These are phyloP conservation scores for Slavum lentiscoides DNA, from an alignment of 2,888 invertebrate genomes.

Conservation along the genomic window DNA sequence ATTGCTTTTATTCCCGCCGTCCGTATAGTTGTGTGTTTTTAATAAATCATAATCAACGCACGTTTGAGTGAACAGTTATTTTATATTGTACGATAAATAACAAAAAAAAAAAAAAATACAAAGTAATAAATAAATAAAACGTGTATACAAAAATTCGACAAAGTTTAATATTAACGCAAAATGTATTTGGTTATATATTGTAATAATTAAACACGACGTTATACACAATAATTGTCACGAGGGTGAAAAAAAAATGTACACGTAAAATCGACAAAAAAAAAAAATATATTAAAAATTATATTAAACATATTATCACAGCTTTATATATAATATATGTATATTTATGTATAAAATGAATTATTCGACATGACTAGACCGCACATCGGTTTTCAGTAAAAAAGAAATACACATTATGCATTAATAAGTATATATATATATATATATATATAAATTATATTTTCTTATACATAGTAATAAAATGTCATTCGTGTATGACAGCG, in stretches of 20 bases:
- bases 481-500: not conserved
- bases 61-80: conserved; percentile 41
- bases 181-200: conserved; percentile 1
- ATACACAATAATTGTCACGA: conserved; percentile 1
- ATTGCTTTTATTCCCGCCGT: not conserved
- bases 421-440: not conserved
- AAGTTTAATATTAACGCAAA: conserved; percentile 19
- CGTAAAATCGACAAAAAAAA: conserved; percentile 25
- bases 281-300: conserved; percentile 28
- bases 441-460: not conserved
- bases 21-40: not conserved
- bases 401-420: not conserved
- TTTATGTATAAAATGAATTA: conserved; percentile 31
- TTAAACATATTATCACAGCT: conserved; percentile 52
- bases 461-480: not conserved
- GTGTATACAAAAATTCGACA: conserved; percentile 51
- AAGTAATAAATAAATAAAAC: conserved; percentile 46
- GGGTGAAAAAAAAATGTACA: conserved; percentile 45
- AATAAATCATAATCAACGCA: conserved; percentile 7
- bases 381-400: conserved; percentile 19
- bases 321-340: conserved; percentile 38
- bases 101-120: conserved; percentile 52
- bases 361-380: conserved; percentile 48
- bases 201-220: conserved; percentile 22
- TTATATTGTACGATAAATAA: conserved; percentile 51